Evolutionary conservation across 2,797 vertebrate species (phyloP).

Genomic region (Podarcis siculus): DNA sequence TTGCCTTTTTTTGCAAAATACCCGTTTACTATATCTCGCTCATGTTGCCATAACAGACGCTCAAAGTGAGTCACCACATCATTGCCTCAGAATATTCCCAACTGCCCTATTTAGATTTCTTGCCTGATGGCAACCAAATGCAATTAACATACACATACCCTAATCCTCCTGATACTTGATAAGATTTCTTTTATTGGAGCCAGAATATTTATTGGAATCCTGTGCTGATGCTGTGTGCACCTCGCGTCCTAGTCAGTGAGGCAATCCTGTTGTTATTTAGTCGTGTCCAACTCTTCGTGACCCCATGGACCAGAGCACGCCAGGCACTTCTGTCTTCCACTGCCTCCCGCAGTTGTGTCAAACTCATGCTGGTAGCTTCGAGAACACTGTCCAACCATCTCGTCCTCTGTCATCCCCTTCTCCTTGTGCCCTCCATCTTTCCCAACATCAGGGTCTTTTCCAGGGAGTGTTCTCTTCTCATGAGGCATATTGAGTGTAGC

Average conservation of each 20-base stretch:
- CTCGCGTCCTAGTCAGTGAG: neutral
- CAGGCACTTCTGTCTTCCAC: too few relatives aligned
- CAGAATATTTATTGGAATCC: neutral
- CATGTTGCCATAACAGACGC: conserved; percentile 16
- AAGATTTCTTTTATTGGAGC: conserved; percentile 4
- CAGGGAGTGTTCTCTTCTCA: too few relatives aligned
- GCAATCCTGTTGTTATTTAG: too few relatives aligned
- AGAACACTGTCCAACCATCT: too few relatives aligned
- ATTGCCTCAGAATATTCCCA: conserved; percentile 42
- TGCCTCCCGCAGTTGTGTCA: too few relatives aligned
- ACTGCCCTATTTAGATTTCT: conserved; percentile 51
- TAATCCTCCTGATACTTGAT: conserved; percentile 42
- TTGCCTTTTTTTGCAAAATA: conserved; percentile 1
- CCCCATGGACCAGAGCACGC: too few relatives aligned
- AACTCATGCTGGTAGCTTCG: too few relatives aligned
- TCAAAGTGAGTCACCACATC: conserved; percentile 35
- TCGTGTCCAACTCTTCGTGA: too few relatives aligned
- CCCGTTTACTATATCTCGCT: neutral
- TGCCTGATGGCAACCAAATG: conserved; percentile 43
- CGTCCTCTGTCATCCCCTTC: too few relatives aligned
- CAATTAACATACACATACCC: conserved; percentile 30
- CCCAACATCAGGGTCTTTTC: too few relatives aligned
- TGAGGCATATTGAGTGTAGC: too few relatives aligned
- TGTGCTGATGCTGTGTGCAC: neutral
- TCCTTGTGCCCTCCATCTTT: too few relatives aligned